Base-by-base conservation (phyloP, 2,113 vertebrate species). In the Notothenia coriiceps region DNA sequence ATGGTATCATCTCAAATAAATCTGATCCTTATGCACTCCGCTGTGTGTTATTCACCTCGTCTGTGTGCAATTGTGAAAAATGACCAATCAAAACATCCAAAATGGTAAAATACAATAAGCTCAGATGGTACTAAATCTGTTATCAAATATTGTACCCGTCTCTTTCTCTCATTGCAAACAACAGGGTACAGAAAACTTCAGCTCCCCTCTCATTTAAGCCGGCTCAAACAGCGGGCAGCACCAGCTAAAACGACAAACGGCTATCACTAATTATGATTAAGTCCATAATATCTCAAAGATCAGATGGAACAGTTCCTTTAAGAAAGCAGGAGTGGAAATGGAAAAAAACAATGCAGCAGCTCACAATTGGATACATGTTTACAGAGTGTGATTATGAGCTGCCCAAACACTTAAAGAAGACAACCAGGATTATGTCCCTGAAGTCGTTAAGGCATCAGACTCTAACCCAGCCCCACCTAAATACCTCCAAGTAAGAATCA, bases 401-500 rank as follows among this genome's bases (percentile, higher is more conserved):
- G 35, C 33, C 44, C 57, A 75, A 7, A 87, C 70, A 87, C 75
- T 85, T 79, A 11, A 70, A 85, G 76, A 63, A 77, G 51, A 84
- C 74, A 86, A 57, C 69, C 50, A 20, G 49, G 83, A 91, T 93
- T 88, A 89, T 84, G 62, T 88, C 60, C 43, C 55, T 78, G 62
- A 86, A 87, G 81, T 87, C 65, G 6, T 29, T 59, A 75, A 67
- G 52, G 65, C 68, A 69, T 79, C 57, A 55, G 43, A 33, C 82
- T 74, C 55, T 6, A 59, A 33, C 70, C 80, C 44, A 35, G 80
- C 87, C 86, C 79, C 78, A 77, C 73, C 66, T 64, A 82, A 83
- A 50, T 63, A 86, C 82, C 80, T 86, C 72, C 74, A 77, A 80
- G 83, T 78, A 87, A 77, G 83, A 91, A 90, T 91, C 70, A 93